Conservation (phyloP, 2,888 invertebrate species). For the Geotrupes spiniger region DNA sequence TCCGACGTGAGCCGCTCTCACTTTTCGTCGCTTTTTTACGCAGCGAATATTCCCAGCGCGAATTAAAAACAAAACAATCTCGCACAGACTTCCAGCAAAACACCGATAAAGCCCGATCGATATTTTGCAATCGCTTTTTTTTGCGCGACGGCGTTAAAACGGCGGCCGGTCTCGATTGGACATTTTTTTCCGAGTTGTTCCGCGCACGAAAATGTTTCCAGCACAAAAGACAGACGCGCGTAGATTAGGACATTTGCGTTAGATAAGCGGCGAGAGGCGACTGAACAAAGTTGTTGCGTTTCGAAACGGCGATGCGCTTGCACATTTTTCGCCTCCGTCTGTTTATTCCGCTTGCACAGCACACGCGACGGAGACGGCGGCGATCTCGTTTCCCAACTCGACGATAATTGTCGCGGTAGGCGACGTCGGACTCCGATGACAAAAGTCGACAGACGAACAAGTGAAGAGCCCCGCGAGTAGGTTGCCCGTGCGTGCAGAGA, state of each 20-base stretch:
- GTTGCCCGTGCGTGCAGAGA: neutral
- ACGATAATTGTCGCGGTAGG: too few relatives aligned
- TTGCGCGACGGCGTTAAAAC: slow-evolving; percentile 2
- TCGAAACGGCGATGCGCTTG: slow-evolving; percentile 4
- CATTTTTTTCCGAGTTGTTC: neutral
- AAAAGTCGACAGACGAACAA: too few relatives aligned
- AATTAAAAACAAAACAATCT: slow-evolving; percentile 8
- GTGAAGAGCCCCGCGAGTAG: neutral
- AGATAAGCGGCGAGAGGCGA: too few relatives aligned
- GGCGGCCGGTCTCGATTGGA: neutral
- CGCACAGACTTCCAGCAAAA: slow-evolving; percentile 11
- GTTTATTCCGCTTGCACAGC: too few relatives aligned
- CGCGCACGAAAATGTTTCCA: too few relatives aligned
- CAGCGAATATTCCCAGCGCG: slow-evolving; percentile 5
- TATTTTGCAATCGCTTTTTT: neutral
- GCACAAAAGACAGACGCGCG: too few relatives aligned
- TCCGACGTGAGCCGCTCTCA: slow-evolving; percentile 24
- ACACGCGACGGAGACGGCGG: too few relatives aligned
- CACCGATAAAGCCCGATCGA: slow-evolving; percentile 5
- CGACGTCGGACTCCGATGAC: too few relatives aligned
- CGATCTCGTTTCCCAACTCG: too few relatives aligned
- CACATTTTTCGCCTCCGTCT: too few relatives aligned
- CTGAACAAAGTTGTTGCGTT: neutral
- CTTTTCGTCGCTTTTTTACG: slow-evolving; percentile 25
- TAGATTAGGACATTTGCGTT: too few relatives aligned